phyloP scores from a whole-genome alignment of 1,140 invertebrate species.

The Colletes gigas region DNA sequence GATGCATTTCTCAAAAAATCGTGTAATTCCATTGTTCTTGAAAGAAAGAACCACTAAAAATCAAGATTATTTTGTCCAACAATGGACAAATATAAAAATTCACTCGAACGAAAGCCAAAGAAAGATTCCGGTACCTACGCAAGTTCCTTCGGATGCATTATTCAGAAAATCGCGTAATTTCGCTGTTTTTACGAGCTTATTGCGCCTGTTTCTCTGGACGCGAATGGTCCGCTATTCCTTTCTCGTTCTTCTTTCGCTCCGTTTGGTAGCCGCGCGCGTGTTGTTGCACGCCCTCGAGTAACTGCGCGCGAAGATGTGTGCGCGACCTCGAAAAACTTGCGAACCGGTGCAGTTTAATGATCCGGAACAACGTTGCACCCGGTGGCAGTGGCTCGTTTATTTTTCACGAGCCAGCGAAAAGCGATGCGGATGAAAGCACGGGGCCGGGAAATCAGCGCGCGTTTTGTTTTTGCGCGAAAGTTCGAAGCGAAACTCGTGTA shows the following conservation, averaged over 20 bases:
- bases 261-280: not conserved
- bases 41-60: too few relatives aligned
- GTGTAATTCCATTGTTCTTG: too few relatives aligned
- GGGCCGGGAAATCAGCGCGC: not conserved
- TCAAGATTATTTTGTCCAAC: too few relatives aligned
- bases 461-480: constrained; percentile 1
- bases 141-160: too few relatives aligned
- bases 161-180: too few relatives aligned
- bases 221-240: not conserved
- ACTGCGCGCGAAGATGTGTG: constrained; percentile 4
- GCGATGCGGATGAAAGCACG: not conserved
- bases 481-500: not conserved
- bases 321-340: constrained; percentile 60
- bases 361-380: constrained; percentile 60
- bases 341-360: constrained; percentile 58
- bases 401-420: constrained; percentile 47
- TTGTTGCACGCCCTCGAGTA: constrained; percentile 19
- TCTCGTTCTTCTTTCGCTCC: not conserved
- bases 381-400: constrained; percentile 59
- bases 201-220: too few relatives aligned
- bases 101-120: too few relatives aligned
- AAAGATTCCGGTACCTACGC: too few relatives aligned
- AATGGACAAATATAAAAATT: too few relatives aligned
- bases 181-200: too few relatives aligned
- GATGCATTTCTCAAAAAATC: too few relatives aligned